Percentiles rank a stretch among this genome's conserved stretches.
Conservation (phyloP, 1,140 invertebrate species). For the Papilio dardanus region DNA sequence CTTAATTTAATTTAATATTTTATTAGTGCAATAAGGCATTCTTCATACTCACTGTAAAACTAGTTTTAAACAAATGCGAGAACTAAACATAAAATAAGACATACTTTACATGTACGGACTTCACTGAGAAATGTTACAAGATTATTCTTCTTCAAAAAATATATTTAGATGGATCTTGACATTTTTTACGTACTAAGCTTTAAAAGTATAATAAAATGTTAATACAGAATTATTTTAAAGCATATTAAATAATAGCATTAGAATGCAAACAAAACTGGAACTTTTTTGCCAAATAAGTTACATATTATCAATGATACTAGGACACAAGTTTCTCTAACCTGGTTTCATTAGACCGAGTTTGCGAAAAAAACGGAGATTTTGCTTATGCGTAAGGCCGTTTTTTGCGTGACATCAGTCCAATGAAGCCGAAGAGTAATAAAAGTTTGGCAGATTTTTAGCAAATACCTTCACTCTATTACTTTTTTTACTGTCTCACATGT, state of each 20-base stretch:
- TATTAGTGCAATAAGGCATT: constrained; percentile 69
- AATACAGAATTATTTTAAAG: constrained; percentile 24
- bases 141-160: background rate
- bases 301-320: background rate
- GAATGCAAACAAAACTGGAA: constrained; percentile 7
- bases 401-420: no score
- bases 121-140: background rate
- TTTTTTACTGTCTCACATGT: no score
- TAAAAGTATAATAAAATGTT: constrained; percentile 10
- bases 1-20: constrained; percentile 57
- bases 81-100: constrained; percentile 25
- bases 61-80: constrained; percentile 37
- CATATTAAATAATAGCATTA: constrained; percentile 9
- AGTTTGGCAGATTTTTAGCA: no score
- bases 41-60: constrained; percentile 44
- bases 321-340: no score
- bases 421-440: no score
- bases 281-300: background rate
- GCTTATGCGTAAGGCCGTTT: no score
- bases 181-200: background rate
- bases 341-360: no score
- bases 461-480: no score
- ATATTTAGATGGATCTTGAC: background rate
- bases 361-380: no score
- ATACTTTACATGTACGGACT: background rate